Conservation (phyloP, 2,113 vertebrate genomes). For the Channa argus region DNA sequence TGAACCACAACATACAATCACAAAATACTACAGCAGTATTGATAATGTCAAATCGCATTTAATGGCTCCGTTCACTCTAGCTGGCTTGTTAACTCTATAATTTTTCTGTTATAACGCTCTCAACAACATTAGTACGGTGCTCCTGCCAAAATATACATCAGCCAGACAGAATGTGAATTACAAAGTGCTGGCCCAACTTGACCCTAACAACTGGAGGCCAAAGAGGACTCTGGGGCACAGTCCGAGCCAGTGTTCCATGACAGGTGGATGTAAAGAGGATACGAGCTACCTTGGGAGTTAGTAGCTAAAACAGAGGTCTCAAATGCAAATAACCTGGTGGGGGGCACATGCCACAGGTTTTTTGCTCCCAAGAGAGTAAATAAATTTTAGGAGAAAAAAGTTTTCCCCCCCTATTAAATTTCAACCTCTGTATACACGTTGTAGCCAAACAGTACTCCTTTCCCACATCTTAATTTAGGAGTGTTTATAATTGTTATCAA, state of each 20-base stretch:
- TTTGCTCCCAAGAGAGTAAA: neutral
- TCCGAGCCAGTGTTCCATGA: slow-evolving; percentile 35
- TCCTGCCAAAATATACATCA: slow-evolving; percentile 53
- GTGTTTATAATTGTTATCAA: too few relatives aligned
- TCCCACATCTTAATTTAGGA: neutral
- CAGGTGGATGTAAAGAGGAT: slow-evolving; percentile 58
- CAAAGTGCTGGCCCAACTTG: slow-evolving; percentile 45
- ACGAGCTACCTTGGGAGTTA: slow-evolving; percentile 28
- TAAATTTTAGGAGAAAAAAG: neutral
- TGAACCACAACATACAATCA: slow-evolving; percentile 29
- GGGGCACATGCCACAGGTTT: neutral
- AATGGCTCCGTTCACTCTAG: slow-evolving; percentile 13
- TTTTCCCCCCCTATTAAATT: neutral
- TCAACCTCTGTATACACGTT: neutral
- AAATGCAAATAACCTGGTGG: slow-evolving; percentile 30
- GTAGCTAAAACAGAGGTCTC: slow-evolving; percentile 8
- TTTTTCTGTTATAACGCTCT: slow-evolving; percentile 29
- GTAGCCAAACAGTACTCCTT: neutral
- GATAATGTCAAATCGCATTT: slow-evolving; percentile 27
- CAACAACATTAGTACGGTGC: slow-evolving; percentile 19
- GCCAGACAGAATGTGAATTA: slow-evolving; percentile 33
- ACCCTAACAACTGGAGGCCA: slow-evolving; percentile 47
- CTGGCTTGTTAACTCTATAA: slow-evolving; percentile 30
- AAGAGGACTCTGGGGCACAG: slow-evolving; percentile 26
- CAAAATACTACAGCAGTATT: slow-evolving; percentile 21